Percentiles rank a stretch among this genome's conserved stretches.
phyloP scores from a whole-genome alignment of 2,888 invertebrate genomes.

The Chloromyia formosa region DNA sequence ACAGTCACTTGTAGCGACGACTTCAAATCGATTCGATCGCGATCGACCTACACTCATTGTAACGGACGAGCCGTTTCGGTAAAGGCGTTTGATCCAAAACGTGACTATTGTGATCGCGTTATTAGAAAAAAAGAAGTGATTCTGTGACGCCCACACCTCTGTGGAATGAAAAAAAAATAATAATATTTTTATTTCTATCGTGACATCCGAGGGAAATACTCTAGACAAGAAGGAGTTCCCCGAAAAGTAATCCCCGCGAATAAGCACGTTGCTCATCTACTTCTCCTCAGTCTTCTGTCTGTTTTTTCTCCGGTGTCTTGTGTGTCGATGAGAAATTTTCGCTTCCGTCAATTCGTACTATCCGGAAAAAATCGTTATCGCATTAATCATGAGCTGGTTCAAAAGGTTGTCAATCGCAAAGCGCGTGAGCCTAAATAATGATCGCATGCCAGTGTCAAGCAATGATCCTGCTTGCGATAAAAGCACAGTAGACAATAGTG shows the following conservation, averaged over 20 bases:
- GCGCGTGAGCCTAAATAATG: slow-evolving; percentile 64
- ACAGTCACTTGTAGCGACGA: slow-evolving; percentile 25
- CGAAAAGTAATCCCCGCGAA: too few species aligned
- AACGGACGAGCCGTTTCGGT: slow-evolving; percentile 32
- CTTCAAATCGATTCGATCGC: slow-evolving; percentile 33
- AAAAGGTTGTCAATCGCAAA: slow-evolving; percentile 71
- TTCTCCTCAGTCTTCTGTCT: too few species aligned
- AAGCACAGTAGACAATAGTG: neutral
- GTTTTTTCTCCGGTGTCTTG: slow-evolving; percentile 27
- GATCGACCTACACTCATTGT: slow-evolving; percentile 29
- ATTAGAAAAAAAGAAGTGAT: neutral
- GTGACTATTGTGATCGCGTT: neutral
- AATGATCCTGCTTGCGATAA: neutral
- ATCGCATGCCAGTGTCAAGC: neutral
- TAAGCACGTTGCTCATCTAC: too few species aligned
- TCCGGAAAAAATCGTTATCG: slow-evolving; percentile 71
- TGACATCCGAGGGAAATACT: too few species aligned
- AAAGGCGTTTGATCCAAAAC: neutral
- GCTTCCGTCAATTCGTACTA: slow-evolving; percentile 70
- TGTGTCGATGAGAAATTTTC: slow-evolving; percentile 69
- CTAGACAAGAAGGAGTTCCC: too few species aligned
- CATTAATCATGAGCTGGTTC: slow-evolving; percentile 72
- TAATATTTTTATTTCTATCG: neutral
- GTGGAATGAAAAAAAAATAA: neutral
- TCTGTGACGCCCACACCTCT: neutral